Percentiles rank a stretch among this genome's conserved stretches.
Conservation (phyloP, 2,113 vertebrate species). For the Sigmodon hispidus region DNA sequence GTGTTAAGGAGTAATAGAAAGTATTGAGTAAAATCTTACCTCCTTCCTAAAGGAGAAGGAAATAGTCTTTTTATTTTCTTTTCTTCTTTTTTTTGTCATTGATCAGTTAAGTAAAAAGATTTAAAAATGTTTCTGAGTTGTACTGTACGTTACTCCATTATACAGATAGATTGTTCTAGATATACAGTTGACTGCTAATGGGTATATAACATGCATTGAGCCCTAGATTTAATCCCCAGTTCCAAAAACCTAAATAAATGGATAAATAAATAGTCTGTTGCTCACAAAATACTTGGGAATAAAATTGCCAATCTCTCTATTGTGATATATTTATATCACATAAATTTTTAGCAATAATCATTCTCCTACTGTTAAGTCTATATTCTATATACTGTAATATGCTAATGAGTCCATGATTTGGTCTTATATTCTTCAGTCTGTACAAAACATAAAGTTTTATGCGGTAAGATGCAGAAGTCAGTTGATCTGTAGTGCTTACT, state of each 20-base stretch:
- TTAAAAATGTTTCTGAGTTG: constrained; percentile 29
- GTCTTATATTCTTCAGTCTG: constrained; percentile 26
- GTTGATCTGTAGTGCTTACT: background rate
- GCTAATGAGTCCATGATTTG: background rate
- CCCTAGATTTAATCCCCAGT: background rate
- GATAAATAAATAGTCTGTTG: background rate
- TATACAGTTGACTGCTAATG: background rate
- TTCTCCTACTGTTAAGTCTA: background rate
- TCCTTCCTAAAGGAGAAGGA: background rate
- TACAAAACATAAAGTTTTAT: background rate
- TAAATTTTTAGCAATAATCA: background rate
- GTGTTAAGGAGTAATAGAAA: background rate
- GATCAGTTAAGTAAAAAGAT: background rate
- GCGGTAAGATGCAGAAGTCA: constrained; percentile 37
- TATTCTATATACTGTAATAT: background rate
- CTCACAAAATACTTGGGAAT: constrained; percentile 7
- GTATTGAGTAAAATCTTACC: background rate
- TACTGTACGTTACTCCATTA: background rate
- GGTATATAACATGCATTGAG: background rate
- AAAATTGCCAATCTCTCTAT: background rate
- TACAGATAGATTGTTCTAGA: background rate
- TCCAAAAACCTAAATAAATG: background rate
- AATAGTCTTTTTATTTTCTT: background rate
- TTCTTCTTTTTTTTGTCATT: background rate
- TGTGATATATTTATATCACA: too few species aligned